Percentiles rank a stretch among this genome's conserved stretches.
These are phyloP conservation scores for Solea solea DNA, from an alignment of 2,113 vertebrate genomes.

Conservation along the genomic window DNA sequence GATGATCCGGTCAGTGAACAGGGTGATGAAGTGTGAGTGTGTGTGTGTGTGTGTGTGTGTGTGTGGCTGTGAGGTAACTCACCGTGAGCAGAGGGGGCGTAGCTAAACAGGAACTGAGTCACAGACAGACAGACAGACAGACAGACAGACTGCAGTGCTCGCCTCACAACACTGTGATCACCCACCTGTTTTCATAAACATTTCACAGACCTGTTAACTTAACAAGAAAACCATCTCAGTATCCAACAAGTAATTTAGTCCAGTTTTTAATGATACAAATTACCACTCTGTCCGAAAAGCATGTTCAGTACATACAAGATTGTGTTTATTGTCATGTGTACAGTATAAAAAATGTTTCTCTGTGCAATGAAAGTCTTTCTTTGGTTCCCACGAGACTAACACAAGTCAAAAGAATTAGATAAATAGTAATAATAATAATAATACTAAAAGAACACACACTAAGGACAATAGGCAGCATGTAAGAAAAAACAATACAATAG, in stretches of 20 bases:
- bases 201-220: not conserved
- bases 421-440: too few relatives aligned
- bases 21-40: conserved; percentile 32
- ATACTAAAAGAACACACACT: too few relatives aligned
- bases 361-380: too few relatives aligned
- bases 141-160: conserved; percentile 10
- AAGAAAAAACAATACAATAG: too few relatives aligned
- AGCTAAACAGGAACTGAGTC: conserved; percentile 49
- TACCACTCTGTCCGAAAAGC: not conserved
- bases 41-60: conserved; percentile 39
- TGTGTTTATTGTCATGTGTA: too few relatives aligned
- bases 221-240: not conserved
- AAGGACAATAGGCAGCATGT: too few relatives aligned
- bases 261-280: not conserved
- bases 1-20: conserved; percentile 58
- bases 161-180: not conserved
- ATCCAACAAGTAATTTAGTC: not conserved
- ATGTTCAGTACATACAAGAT: not conserved
- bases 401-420: too few relatives aligned
- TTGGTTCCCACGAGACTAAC: too few relatives aligned
- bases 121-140: conserved; percentile 35
- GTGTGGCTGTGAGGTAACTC: conserved; percentile 48
- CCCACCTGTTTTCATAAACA: conserved; percentile 2
- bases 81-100: conserved; percentile 41
- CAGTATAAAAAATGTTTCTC: too few relatives aligned